Percentiles rank a stretch among this genome's conserved stretches.
phyloP scores from a whole-genome alignment of 2,888 invertebrate species.

The Tenthredo notha region DNA sequence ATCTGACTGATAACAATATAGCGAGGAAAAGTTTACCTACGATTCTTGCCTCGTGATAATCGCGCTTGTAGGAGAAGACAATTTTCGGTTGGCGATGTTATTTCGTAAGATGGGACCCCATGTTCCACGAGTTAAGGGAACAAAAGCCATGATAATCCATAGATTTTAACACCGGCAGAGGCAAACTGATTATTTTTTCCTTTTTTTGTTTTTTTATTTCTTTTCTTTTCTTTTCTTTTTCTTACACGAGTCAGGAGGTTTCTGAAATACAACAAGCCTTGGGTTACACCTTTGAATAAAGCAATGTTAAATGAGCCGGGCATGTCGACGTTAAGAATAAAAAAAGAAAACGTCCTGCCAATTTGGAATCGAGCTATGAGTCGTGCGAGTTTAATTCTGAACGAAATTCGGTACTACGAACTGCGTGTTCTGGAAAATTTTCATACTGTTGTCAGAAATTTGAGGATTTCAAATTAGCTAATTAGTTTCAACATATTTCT shows the following conservation, averaged over 20 bases:
- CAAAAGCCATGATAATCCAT: neutral
- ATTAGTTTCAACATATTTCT: neutral
- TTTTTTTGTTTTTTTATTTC: neutral
- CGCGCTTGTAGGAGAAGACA: neutral
- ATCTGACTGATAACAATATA: conserved; percentile 32
- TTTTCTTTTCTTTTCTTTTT: neutral
- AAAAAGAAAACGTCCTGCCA: neutral
- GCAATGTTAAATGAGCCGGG: neutral
- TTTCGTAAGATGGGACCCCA: neutral
- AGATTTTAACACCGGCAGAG: neutral
- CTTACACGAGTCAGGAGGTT: neutral
- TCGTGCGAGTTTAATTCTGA: neutral
- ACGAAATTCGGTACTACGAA: neutral
- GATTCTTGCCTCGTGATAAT: conserved; percentile 37
- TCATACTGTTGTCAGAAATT: neutral
- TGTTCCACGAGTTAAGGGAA: neutral
- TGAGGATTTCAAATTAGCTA: neutral
- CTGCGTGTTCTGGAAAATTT: no score
- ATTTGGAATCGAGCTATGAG: neutral
- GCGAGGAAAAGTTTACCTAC: conserved; percentile 31
- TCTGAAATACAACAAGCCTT: neutral
- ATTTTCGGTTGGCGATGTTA: neutral
- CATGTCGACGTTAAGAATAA: neutral
- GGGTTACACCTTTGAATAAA: neutral
- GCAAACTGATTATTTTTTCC: neutral